Evolutionary conservation across 2,888 invertebrate genomes (phyloP).

Genomic region (Drosophila borealis): DNA sequence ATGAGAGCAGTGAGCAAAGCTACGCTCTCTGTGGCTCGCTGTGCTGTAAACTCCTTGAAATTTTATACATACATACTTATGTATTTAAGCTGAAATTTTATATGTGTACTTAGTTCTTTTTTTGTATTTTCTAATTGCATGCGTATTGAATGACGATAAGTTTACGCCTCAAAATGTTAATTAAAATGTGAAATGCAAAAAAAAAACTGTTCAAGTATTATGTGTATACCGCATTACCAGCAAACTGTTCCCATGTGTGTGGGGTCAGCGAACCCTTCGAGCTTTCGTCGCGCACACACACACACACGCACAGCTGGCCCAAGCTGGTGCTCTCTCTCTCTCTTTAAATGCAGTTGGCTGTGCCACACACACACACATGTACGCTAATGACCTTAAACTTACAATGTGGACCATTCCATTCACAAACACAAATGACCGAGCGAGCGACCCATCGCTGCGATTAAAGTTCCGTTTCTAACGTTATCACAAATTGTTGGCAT

Average conservation of each 20-base stretch:
- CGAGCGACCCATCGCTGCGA: constrained; percentile 46
- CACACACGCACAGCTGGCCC: constrained; percentile 17
- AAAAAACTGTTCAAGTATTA: constrained; percentile 16
- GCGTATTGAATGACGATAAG: constrained; percentile 64
- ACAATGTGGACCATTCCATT: constrained; percentile 47
- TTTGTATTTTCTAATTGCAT: constrained; percentile 70
- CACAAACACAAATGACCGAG: constrained; percentile 45
- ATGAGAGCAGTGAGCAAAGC: constrained; percentile 5
- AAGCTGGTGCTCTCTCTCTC: constrained; percentile 23
- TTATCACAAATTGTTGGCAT: constrained; percentile 52
- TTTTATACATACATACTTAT: constrained; percentile 32
- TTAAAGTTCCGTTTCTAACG: constrained; percentile 71
- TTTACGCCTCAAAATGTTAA: constrained; percentile 80
- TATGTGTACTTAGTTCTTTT: constrained; percentile 34
- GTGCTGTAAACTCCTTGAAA: constrained; percentile 36
- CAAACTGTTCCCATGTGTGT: constrained; percentile 13
- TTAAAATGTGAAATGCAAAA: constrained; percentile 75
- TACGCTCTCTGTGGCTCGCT: constrained; percentile 22
- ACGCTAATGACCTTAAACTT: constrained; percentile 60
- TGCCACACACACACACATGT: constrained; percentile 6
- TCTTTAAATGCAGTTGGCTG: constrained; percentile 32
- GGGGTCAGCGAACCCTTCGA: constrained; percentile 49
- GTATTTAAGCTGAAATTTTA: constrained; percentile 35
- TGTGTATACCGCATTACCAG: constrained; percentile 2
- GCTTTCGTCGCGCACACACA: constrained; percentile 23